A percentile compares a stretch with the other conserved stretches of the same genome.
Conservation (phyloP, 2,113 vertebrate species). For the Elaphurus davidianus region DNA sequence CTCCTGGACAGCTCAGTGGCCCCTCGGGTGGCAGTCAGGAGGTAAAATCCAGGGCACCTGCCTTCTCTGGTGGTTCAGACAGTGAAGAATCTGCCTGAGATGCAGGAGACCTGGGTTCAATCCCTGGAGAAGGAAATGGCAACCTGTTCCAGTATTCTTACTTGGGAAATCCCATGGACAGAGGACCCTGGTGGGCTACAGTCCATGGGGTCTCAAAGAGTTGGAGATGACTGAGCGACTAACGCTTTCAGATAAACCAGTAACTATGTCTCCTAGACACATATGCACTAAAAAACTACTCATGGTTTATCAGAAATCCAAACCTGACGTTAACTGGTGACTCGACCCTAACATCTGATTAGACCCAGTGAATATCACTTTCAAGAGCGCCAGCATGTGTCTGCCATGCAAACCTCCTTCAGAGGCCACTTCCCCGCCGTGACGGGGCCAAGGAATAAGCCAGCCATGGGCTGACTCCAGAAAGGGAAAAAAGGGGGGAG, state of each 20-base stretch:
- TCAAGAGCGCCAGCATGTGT: neutral
- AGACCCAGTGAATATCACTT: fast-evolving
- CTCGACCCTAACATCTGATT: fast-evolving
- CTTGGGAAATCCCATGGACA: neutral
- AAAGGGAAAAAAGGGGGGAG: neutral
- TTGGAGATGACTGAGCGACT: neutral
- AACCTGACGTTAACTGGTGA: neutral
- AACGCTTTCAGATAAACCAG: neutral
- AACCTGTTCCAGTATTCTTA: neutral
- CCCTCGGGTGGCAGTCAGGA: neutral
- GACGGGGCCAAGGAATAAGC: neutral
- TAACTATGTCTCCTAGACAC: neutral
- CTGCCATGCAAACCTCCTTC: neutral
- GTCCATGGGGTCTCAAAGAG: neutral
- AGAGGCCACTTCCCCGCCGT: neutral
- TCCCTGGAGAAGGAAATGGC: neutral
- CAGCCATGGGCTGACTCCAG: neutral
- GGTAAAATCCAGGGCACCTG: neutral
- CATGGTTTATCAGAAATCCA: neutral
- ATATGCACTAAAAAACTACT: neutral
- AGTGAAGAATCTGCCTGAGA: neutral
- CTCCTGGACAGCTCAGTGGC: neutral
- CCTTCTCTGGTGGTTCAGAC: neutral
- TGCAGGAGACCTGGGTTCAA: neutral
- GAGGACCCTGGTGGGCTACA: neutral